Evolutionary conservation across 2,797 vertebrate genomes (phyloP), one percentile per base, ranked within the genome.

Genomic region (Eutrigla gurnardus): DNA sequence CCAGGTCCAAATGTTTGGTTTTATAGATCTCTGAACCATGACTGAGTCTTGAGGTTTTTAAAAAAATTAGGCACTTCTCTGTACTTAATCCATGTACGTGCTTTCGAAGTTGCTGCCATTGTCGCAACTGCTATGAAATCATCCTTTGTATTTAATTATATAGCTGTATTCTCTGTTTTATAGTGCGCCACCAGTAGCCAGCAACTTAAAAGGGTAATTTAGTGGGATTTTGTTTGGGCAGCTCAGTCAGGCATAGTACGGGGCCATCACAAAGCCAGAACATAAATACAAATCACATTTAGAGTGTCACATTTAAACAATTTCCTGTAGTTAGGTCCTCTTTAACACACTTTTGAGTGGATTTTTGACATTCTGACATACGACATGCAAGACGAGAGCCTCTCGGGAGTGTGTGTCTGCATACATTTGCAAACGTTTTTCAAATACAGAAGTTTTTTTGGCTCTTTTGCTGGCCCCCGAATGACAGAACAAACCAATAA

Each of bases 81-180:
- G 66, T 81, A 90, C 63, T 78, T 84, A 77, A 83, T 86, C 74
- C 71, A 65, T 45, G 57, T 65, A 73, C 72, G 55, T 43, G 77
- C 65, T 67, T 88, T 89, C 86, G 90, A 88, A 88, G 77, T 67
- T 53, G 62, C 53, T 75, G 59, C 78, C 75, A 45, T 75, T 70
- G 54, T 64, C 57, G 65, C 63, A 59, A 61, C 66, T 79, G 63
- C 73, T 74, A 62, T 90, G 88, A 92, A 92, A 76, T 57, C 69
- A 76, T 85, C 83, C 61, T 72, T 78, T 84, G 84, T 76, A 49
- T 83, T 83, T 80, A 82, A 86, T 59, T 61, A 57, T 85, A 81
- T 75, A 69, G 72, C 78, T 82, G 57, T 77, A 65, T 65, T 88
- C 64, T 77, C 55, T 77, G 50, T 86, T 89, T 88, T 82, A 88